Evolutionary conservation across 2,888 invertebrate species (phyloP), one percentile per base, ranked within the genome.

Genomic region (Rhodophaea formosa): DNA sequence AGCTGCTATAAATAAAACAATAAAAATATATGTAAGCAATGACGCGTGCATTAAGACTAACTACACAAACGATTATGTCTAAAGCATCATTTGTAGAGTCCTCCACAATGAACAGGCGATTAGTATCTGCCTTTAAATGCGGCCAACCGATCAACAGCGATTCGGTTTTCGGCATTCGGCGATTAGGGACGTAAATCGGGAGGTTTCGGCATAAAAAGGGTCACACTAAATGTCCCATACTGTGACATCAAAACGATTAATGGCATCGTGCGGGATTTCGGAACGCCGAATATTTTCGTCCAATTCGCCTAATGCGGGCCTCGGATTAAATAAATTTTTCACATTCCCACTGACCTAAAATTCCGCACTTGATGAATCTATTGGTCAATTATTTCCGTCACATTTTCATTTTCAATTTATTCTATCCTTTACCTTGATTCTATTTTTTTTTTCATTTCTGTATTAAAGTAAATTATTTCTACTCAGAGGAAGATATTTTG

Each of bases 141-240:
- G 72, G 65, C 67, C 66, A 64, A 66, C 70, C 75, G 75, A 72
- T 74, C 73, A 73, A 76, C 70, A 75, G 69, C 75, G 75, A 72
- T 72, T 72, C 66, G 71, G 71, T 75, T 79, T 81, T 80, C 72
- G 77, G 78, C 77, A 73, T 83, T 82, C 78, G 74, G 72, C 79
- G 84, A 85, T 86, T 86, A 86, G 79, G 80, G 78, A 75, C 83
- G 80, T 79, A 82, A 82, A 84, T 82, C 77, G 80, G 70, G 75
- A 77, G 80, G 82, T 75, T 74, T 55, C 67, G 80, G 78, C 79
- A 81, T 86, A 86, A 89, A 89, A 89, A 89, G 88, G 88, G 89
- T 89, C 87, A 85, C 86, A 88, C 88, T 88, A 88, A 90, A 89
- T 87, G 88, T 89, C 87, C 88, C 87, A 85, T 88, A 88, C 88